These are phyloP conservation scores for Cnemophilus loriae DNA, from an alignment of 2,113 vertebrate species.

Conservation along the genomic window DNA sequence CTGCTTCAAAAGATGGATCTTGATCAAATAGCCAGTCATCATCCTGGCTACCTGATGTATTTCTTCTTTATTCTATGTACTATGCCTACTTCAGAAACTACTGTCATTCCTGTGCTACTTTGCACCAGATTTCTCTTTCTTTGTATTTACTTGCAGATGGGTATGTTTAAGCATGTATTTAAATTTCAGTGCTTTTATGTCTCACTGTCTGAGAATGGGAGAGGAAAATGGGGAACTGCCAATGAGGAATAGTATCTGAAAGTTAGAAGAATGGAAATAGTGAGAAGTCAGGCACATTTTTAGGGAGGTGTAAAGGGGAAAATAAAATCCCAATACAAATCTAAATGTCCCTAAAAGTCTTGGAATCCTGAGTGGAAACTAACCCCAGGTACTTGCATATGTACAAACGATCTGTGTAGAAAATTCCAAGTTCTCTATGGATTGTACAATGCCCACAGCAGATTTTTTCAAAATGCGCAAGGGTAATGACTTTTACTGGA, in stretches of 20 bases:
- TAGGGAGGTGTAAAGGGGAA: not conserved
- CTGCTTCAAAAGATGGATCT: not conserved
- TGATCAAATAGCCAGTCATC: not conserved
- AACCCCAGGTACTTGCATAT: not conserved
- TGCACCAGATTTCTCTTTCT: not conserved
- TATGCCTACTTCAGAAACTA: not conserved
- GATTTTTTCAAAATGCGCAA: not conserved
- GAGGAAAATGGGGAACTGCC: conserved; percentile 53
- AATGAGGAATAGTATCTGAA: conserved; percentile 51
- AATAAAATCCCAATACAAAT: conserved; percentile 36
- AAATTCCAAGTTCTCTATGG: not conserved
- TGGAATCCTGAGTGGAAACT: conserved; percentile 16
- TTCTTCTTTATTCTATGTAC: not conserved
- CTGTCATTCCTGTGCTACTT: not conserved
- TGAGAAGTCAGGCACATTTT: conserved; percentile 50
- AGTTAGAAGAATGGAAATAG: conserved; percentile 51
- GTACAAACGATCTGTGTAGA: not conserved
- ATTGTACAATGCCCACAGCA: not conserved
- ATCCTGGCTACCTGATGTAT: not conserved
- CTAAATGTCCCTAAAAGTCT: conserved; percentile 7
- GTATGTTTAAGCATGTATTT: conserved; percentile 10
- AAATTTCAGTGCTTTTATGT: conserved; percentile 36
- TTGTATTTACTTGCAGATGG: conserved; percentile 15
- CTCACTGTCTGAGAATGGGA: conserved; percentile 61
- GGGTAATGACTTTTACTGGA: conserved; percentile 24